These are phyloP conservation scores for Anarrhichthys ocellatus DNA, from an alignment of 2,113 vertebrate genomes.

Conservation along the genomic window DNA sequence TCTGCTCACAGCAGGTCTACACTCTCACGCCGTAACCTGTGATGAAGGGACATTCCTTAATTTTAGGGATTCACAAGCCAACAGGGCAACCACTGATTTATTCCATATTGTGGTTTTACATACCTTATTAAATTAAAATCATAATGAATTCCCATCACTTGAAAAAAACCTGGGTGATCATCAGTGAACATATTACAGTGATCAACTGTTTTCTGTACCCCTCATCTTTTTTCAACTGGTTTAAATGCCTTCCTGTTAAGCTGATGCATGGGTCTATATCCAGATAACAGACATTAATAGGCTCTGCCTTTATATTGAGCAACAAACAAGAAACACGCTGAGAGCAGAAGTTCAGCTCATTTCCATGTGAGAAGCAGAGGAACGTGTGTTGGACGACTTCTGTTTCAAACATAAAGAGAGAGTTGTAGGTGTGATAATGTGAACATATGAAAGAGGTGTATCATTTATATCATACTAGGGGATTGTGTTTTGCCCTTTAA, in stretches of 20 bases:
- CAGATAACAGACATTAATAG: background rate
- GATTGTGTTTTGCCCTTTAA: background rate
- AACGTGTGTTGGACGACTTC: background rate
- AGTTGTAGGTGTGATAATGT: background rate
- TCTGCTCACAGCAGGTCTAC: background rate
- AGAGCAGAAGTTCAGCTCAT: conserved; percentile 1
- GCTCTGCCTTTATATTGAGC: background rate
- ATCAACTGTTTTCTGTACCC: no score
- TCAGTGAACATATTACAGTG: no score
- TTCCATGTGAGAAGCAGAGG: background rate
- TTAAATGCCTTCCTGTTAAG: background rate
- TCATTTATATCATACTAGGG: background rate
- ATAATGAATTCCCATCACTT: background rate
- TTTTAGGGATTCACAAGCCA: background rate
- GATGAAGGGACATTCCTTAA: background rate
- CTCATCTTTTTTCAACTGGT: background rate
- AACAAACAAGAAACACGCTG: conserved; percentile 2
- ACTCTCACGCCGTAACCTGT: background rate
- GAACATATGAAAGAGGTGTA: background rate
- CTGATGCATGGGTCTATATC: background rate
- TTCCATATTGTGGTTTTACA: background rate
- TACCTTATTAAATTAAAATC: background rate
- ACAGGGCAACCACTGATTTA: background rate
- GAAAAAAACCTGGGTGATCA: no score
- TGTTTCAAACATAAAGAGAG: background rate